Evolutionary conservation across 1,140 invertebrate species (phyloP).

Genomic region (Drosophila ogumai): DNA sequence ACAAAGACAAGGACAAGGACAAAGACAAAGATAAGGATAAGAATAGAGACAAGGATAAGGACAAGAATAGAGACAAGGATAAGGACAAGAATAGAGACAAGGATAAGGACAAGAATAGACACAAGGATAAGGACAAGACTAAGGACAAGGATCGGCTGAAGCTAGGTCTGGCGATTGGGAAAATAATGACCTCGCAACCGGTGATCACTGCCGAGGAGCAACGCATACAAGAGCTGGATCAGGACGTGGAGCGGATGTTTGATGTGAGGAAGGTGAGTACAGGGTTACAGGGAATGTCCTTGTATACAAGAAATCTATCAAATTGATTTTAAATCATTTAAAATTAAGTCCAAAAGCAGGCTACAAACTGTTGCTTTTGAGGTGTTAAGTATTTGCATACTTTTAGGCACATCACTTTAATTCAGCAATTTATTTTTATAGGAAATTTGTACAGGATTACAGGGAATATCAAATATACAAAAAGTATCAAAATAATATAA

Average conservation of each 20-base stretch:
- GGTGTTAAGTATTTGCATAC: too few relatives aligned
- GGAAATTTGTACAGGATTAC: too few relatives aligned
- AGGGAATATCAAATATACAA: too few relatives aligned
- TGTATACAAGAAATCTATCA: too few relatives aligned
- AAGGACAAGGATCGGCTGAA: slow-evolving; percentile 9
- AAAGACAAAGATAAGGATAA: slow-evolving; percentile 5
- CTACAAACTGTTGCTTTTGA: too few relatives aligned
- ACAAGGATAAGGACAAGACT: slow-evolving; percentile 5
- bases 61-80: slow-evolving; percentile 11
- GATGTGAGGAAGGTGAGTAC: slow-evolving; percentile 67
- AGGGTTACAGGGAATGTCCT: neutral
- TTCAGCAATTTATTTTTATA: too few relatives aligned
- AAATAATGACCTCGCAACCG: slow-evolving; percentile 40
- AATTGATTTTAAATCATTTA: too few relatives aligned
- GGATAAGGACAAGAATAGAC: slow-evolving; percentile 8
- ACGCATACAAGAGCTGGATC: slow-evolving; percentile 67
- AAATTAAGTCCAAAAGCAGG: too few relatives aligned
- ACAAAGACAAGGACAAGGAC: neutral
- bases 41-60: neutral
- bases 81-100: slow-evolving; percentile 7
- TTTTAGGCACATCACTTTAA: too few relatives aligned
- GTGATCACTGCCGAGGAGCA: slow-evolving; percentile 43
- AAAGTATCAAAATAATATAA: too few relatives aligned
- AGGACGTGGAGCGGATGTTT: slow-evolving; percentile 58
- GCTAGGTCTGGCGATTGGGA: neutral